Conservation (phyloP, 2,113 vertebrate species). For the Lonchura striata region DNA sequence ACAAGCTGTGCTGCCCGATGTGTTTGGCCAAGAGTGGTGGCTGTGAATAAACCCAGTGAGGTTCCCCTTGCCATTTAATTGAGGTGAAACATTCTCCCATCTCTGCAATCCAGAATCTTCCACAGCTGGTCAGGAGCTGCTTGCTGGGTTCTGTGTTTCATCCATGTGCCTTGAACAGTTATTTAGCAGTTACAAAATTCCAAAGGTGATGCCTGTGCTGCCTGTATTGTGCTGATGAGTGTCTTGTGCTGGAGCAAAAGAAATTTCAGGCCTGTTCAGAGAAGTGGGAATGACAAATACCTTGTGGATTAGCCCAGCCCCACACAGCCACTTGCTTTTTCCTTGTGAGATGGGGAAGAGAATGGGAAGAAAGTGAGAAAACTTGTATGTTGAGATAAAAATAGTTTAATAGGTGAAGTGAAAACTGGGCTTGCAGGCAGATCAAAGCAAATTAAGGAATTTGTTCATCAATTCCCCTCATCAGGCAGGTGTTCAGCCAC, state of each 20-base stretch:
- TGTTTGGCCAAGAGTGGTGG: not conserved
- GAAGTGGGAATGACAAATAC: not conserved
- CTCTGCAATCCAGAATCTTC: not conserved
- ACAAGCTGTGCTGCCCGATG: not conserved
- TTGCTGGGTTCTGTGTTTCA: not conserved
- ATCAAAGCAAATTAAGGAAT: not conserved
- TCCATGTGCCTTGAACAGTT: not conserved
- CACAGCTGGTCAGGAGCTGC: not conserved
- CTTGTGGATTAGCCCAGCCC: not conserved
- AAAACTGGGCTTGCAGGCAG: not conserved
- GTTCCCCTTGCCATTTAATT: not conserved
- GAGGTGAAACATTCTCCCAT: not conserved
- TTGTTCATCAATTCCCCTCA: not conserved
- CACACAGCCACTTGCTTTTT: fast-evolving
- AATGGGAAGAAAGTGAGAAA: not conserved
- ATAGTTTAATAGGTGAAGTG: not conserved
- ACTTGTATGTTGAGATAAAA: not conserved
- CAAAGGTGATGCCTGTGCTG: not conserved
- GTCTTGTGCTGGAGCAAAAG: not conserved
- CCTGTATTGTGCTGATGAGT: not conserved
- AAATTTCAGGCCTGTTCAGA: not conserved
- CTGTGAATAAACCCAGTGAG: not conserved
- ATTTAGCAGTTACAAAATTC: not conserved
- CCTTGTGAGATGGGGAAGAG: not conserved
- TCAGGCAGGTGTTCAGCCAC: not conserved